Base-by-base conservation (phyloP, 2,113 vertebrate species). In the Dromiciops gliroides region DNA sequence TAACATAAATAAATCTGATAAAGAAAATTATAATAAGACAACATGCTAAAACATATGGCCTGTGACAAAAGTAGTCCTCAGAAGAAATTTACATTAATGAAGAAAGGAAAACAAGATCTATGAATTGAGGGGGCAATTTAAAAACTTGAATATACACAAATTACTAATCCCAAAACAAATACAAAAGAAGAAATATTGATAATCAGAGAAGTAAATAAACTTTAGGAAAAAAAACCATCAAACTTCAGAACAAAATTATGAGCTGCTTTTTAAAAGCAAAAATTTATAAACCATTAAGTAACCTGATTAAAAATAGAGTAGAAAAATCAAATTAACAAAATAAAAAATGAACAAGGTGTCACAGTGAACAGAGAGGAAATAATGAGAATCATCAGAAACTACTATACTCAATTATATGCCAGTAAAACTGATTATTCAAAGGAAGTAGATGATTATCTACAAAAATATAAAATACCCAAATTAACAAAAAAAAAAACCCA, bases 401-500 rank as follows among this genome's bases (percentile, higher is more conserved):
- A 83, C 16, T 44, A 83, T 83, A 44, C 19, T 83, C 37, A 44
- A 44, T 44, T 83, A 44, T 83, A 44, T 83, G 67, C n/a, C 67
- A 83, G 67, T 83, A 83, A 83, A 83, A 83, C n/a, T 83, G n/a
- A 83, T 83, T 83, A 44, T 83, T 83, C 67, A 83, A 83, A 83
- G 67, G 67, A 83, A 83, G 67, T 44, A 83, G n/a, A 83, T 83
- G 60, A 83, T 83, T 83, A 83, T 83, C 67, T 83, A 83, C 37
- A 83, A 75, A 83, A 44, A 44, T 22, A 83, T 44, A 83, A 83
- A 83, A 83, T 83, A 83, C 19, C 37, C n/a, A 44, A 83, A 83
- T 83, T 44, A 44, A 83, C 67, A 83, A 37, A 19, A 22, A 44
- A 16, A 83, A 37, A 26, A 56, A 28, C 51, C 0, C n/a, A 44